Percentiles rank a stretch among this genome's conserved stretches.
These are phyloP conservation scores for Erynnis tages DNA, from an alignment of 2,888 invertebrate genomes.

Conservation along the genomic window DNA sequence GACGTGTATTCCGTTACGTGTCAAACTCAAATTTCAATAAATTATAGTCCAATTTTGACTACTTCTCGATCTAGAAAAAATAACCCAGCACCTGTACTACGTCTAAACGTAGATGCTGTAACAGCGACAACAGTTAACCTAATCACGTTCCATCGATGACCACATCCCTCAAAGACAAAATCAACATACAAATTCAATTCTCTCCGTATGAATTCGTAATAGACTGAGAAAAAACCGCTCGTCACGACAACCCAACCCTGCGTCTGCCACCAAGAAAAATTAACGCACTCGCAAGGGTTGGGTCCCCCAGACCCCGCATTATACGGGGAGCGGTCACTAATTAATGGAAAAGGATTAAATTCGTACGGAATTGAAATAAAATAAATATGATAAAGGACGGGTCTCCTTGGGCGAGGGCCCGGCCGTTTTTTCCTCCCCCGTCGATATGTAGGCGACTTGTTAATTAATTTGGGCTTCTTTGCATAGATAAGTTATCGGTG, in stretches of 20 bases:
- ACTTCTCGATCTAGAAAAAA: too few relatives aligned
- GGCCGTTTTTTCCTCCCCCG: constrained; percentile 47
- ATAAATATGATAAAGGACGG: constrained; percentile 78
- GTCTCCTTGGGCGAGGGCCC: constrained; percentile 53
- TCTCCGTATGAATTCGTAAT: constrained; percentile 21
- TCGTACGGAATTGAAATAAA: constrained; percentile 80
- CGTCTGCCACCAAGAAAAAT: constrained; percentile 69
- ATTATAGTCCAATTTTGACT: too few relatives aligned
- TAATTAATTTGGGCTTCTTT: constrained; percentile 43
- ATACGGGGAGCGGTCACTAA: constrained; percentile 73
- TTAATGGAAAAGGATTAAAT: constrained; percentile 82
- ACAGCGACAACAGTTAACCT: neutral
- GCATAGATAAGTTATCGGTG: constrained; percentile 26
- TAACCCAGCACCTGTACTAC: too few relatives aligned
- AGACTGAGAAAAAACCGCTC: constrained; percentile 34
- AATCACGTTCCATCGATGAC: neutral
- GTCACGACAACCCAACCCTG: constrained; percentile 48
- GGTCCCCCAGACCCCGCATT: constrained; percentile 71
- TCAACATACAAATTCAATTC: constrained; percentile 10
- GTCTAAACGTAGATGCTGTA: too few relatives aligned
- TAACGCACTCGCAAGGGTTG: constrained; percentile 59
- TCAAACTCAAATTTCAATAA: too few relatives aligned
- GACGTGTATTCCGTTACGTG: too few relatives aligned
- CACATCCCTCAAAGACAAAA: neutral
- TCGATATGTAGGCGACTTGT: constrained; percentile 50